Evolutionary conservation across 2,113 vertebrate genomes (phyloP).

Genomic region (Heterotis niloticus): DNA sequence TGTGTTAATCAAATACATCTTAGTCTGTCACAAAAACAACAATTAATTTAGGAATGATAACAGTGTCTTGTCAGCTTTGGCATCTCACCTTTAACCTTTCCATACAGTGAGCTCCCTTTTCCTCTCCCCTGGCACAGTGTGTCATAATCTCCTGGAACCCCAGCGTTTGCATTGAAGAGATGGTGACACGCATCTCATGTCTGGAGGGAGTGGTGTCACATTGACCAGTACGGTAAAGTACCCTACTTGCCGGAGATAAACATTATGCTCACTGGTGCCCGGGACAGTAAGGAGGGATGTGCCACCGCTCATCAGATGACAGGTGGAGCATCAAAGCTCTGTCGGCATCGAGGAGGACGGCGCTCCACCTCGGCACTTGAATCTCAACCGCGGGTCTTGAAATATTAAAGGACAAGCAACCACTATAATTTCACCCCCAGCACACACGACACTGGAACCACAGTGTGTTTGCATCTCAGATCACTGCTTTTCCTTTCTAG

Average conservation of each 20-base stretch:
- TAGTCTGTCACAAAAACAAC: slow-evolving; percentile 63
- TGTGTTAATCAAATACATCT: slow-evolving; percentile 69
- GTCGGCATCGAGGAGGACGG: slow-evolving; percentile 21
- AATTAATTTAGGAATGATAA: slow-evolving; percentile 58
- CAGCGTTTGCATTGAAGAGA: slow-evolving; percentile 25
- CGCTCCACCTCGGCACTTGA: no score
- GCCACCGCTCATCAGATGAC: slow-evolving; percentile 34
- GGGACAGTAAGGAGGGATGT: neutral
- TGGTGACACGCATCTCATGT: neutral
- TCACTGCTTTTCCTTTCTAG: slow-evolving; percentile 42
- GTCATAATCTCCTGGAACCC: slow-evolving; percentile 33
- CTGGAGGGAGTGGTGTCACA: no score
- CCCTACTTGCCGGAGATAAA: neutral
- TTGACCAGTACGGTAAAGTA: no score
- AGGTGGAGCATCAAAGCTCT: slow-evolving; percentile 13
- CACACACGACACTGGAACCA: neutral
- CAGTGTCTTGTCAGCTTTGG: slow-evolving; percentile 66
- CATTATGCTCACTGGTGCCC: neutral
- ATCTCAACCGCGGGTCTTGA: neutral
- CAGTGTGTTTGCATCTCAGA: slow-evolving; percentile 11
- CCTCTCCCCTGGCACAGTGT: slow-evolving; percentile 36
- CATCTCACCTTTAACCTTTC: slow-evolving; percentile 51
- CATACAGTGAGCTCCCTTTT: slow-evolving; percentile 38
- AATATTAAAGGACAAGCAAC: neutral
- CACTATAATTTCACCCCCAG: slow-evolving; percentile 10